phyloP scores from a whole-genome alignment of 2,797 vertebrate species.

The Furcifer pardalis region DNA sequence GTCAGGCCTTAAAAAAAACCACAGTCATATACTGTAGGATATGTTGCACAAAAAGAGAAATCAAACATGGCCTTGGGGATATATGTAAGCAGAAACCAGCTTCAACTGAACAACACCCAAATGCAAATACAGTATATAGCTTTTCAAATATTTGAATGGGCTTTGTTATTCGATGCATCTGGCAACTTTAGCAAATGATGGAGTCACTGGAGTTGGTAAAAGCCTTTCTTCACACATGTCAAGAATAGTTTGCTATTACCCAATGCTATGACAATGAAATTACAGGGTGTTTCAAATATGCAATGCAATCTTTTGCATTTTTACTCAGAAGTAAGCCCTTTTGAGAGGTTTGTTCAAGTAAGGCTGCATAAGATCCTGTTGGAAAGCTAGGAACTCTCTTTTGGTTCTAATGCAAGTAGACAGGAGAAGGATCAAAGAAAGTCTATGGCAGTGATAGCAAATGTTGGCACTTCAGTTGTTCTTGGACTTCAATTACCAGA shows the following conservation, averaged over 20 bases:
- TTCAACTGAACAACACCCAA: background rate
- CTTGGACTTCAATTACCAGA: no score
- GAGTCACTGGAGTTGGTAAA: background rate
- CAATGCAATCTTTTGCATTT: background rate
- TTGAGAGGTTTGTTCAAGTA: background rate
- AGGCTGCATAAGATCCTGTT: background rate
- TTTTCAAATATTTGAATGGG: conserved; percentile 11
- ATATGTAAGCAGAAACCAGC: background rate
- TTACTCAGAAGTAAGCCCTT: background rate
- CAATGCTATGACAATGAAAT: background rate
- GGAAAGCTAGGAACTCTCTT: background rate
- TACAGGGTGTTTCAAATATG: background rate
- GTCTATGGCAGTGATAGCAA: no score
- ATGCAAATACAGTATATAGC: background rate
- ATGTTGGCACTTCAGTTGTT: no score
- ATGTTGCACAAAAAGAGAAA: background rate
- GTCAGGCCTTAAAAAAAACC: background rate
- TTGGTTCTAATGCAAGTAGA: background rate
- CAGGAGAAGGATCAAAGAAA: no score
- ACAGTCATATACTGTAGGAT: background rate
- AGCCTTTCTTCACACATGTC: background rate
- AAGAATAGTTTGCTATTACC: background rate
- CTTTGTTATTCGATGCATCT: background rate
- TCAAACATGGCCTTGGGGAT: background rate
- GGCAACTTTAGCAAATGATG: background rate